These are phyloP conservation scores for Betta splendens DNA, from an alignment of 2,797 vertebrate genomes.

Conservation along the genomic window DNA sequence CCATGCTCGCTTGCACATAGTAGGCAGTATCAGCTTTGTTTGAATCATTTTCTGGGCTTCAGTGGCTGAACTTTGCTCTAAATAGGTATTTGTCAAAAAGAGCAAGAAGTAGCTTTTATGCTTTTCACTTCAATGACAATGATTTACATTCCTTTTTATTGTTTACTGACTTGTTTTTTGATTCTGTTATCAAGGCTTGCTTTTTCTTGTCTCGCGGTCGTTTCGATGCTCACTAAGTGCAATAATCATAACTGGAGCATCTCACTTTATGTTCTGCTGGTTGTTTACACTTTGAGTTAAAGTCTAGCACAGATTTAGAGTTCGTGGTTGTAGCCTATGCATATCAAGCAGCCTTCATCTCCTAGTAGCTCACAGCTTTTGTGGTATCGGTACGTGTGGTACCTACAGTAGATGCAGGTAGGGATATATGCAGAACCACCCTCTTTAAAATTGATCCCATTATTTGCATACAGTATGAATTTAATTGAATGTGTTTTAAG, in stretches of 20 bases:
- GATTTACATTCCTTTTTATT: not conserved
- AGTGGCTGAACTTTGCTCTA: conserved; percentile 24
- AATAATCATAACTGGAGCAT: conserved; percentile 60
- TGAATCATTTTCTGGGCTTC: not conserved
- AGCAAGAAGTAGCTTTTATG: conserved; percentile 25
- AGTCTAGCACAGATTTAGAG: conserved; percentile 28
- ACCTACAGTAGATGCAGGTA: conserved; percentile 23
- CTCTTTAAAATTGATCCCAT: conserved; percentile 40
- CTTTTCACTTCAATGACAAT: not conserved
- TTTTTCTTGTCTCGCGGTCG: conserved; percentile 14
- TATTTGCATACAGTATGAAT: conserved; percentile 17
- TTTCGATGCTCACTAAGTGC: conserved; percentile 63
- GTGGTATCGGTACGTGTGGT: conserved; percentile 46
- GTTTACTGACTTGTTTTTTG: conserved; percentile 28
- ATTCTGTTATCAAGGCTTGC: conserved; percentile 50
- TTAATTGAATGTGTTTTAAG: conserved; percentile 34
- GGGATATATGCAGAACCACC: conserved; percentile 37
- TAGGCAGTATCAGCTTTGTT: conserved; percentile 4
- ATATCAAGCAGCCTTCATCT: conserved; percentile 23
- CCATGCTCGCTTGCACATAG: conserved; percentile 6
- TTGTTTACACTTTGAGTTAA: conserved; percentile 65
- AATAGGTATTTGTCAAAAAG: conserved; percentile 30
- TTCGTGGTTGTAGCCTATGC: conserved; percentile 9
- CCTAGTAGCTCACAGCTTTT: conserved; percentile 11
- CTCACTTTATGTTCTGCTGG: conserved; percentile 44